Percentiles rank a stretch among this genome's conserved stretches.
phyloP scores from a whole-genome alignment of 2,888 invertebrate genomes.

The Mesorhabditis spiculigera region DNA sequence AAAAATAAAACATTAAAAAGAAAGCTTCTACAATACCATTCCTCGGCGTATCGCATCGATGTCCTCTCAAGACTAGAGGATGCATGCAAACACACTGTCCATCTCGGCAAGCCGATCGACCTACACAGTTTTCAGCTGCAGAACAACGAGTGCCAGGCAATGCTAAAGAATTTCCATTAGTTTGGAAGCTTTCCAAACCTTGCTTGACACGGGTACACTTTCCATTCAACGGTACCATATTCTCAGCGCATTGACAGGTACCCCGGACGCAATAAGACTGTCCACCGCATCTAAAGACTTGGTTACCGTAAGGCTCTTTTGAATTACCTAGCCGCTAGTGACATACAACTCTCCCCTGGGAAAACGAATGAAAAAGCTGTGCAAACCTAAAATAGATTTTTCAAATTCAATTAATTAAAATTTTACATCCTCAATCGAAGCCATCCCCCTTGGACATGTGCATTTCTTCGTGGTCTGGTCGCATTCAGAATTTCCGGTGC shows the following conservation, averaged over 20 bases:
- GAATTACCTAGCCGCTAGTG: neutral
- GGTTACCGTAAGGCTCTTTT: slow-evolving; percentile 17
- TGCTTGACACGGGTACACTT: slow-evolving; percentile 30
- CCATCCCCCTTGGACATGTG: slow-evolving; percentile 30
- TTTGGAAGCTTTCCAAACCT: slow-evolving; percentile 14
- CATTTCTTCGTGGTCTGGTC: slow-evolving; percentile 30
- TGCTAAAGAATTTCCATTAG: slow-evolving; percentile 18
- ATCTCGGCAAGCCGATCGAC: slow-evolving; percentile 47
- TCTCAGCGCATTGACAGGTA: slow-evolving; percentile 30
- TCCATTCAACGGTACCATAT: slow-evolving; percentile 25
- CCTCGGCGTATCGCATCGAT: slow-evolving; percentile 19
- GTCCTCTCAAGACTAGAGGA: slow-evolving; percentile 18
- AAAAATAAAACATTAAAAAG: neutral
- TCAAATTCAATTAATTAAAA: neutral
- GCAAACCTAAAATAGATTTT: slow-evolving; percentile 17
- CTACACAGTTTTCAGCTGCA: slow-evolving; percentile 30
- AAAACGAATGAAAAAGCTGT: slow-evolving; percentile 16
- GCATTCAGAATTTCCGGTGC: slow-evolving; percentile 47
- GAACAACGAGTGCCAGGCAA: slow-evolving; percentile 34
- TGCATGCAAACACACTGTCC: slow-evolving; percentile 33
- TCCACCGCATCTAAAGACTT: slow-evolving; percentile 27
- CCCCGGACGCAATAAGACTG: slow-evolving; percentile 35
- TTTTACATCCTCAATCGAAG: slow-evolving; percentile 23
- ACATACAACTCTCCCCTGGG: slow-evolving; percentile 23
- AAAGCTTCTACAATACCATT: slow-evolving; percentile 16